These are phyloP conservation scores for Archaeoteleia sp. DNA, from an alignment of 2,888 invertebrate species.

Conservation along the genomic window DNA sequence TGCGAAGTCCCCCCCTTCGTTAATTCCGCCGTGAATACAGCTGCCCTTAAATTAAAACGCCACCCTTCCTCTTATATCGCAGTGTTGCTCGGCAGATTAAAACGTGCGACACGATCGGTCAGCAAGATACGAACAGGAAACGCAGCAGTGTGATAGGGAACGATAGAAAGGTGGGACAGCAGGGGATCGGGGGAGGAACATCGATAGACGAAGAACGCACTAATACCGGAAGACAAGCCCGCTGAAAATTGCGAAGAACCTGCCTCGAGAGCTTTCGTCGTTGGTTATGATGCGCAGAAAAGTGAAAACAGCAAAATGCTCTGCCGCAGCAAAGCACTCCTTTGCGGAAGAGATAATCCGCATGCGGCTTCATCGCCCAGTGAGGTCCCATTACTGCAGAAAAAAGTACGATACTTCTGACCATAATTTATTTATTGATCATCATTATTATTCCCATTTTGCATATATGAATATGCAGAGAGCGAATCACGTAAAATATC, in stretches of 20 bases:
- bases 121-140: conserved; percentile 34
- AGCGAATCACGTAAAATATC: too few species aligned
- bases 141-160: conserved; percentile 22
- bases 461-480: too few species aligned
- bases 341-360: conserved; percentile 28
- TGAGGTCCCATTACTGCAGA: conserved; percentile 12
- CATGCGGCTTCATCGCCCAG: conserved; percentile 10
- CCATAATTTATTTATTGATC: conserved; percentile 25
- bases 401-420: conserved; percentile 8
- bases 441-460: too few species aligned
- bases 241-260: conserved; percentile 40
- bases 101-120: conserved; percentile 51
- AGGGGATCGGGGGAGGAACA: conserved; percentile 20
- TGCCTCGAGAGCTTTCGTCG: conserved; percentile 32
- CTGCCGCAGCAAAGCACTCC: conserved; percentile 24
- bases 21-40: conserved; percentile 51
- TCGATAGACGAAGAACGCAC: conserved; percentile 41
- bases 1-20: conserved; percentile 15
- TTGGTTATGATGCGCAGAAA: conserved; percentile 16
- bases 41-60: conserved; percentile 55
- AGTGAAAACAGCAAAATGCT: conserved; percentile 5
- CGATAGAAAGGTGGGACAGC: too few species aligned
- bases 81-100: conserved; percentile 46
- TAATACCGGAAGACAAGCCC: conserved; percentile 46
- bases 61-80: conserved; percentile 17